Conservation (phyloP, 2,888 invertebrate species). For the Zygogramma bicolorata region DNA sequence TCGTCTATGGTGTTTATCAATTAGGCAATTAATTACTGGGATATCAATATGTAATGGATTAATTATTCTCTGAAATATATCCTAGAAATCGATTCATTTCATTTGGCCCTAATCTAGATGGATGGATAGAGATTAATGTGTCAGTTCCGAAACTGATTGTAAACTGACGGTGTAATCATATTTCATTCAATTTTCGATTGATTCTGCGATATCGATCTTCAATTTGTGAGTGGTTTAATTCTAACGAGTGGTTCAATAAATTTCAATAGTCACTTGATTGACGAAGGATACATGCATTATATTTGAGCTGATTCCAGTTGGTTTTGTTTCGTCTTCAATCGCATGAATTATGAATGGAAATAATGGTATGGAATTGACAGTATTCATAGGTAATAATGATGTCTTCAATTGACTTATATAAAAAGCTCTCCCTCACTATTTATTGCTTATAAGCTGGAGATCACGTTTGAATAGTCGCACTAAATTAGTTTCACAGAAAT, state of each 20-base stretch:
- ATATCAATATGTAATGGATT: not conserved
- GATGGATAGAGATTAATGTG: not conserved
- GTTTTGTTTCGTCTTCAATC: not conserved
- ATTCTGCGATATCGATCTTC: not conserved
- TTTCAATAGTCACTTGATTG: not conserved
- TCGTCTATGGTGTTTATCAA: not conserved
- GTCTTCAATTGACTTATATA: too few relatives aligned
- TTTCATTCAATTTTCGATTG: constrained; percentile 1
- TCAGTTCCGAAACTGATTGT: not conserved
- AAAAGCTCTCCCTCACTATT: too few relatives aligned
- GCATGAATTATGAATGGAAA: not conserved
- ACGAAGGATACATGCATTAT: not conserved
- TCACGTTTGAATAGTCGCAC: too few relatives aligned
- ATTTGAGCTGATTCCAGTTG: not conserved
- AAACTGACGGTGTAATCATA: not conserved
- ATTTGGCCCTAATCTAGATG: not conserved
- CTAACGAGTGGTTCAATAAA: not conserved
- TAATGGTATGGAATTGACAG: too few relatives aligned
- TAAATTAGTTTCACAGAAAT: too few relatives aligned
- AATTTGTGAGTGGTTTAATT: not conserved
- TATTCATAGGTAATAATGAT: too few relatives aligned
- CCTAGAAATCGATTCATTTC: not conserved
- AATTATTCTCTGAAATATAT: not conserved
- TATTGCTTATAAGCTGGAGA: too few relatives aligned
- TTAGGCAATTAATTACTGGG: not conserved